These are phyloP conservation scores for Conopomorpha cramerella DNA, from an alignment of 1,140 invertebrate genomes.

Conservation along the genomic window DNA sequence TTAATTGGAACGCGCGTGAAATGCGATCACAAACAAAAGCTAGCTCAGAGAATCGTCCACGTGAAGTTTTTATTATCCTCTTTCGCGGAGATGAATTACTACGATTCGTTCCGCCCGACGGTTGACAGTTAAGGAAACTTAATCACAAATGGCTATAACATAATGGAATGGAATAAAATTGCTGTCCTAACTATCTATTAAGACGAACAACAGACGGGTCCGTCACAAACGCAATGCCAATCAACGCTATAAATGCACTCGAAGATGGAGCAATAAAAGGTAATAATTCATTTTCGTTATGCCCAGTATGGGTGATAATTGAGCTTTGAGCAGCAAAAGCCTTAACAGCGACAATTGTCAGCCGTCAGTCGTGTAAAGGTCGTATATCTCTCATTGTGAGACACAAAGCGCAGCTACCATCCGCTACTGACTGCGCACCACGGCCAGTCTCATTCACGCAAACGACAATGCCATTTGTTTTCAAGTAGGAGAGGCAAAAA, in stretches of 20 bases:
- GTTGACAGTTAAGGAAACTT: not conserved
- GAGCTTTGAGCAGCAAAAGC: slow-evolving; percentile 31
- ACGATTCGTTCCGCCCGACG: slow-evolving; percentile 3
- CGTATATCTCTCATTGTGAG: slow-evolving; percentile 57
- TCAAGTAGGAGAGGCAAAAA: slow-evolving; percentile 39
- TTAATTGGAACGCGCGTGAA: too few relatives aligned
- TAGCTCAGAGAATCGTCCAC: too few relatives aligned
- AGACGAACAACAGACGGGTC: slow-evolving; percentile 12
- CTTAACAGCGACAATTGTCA: slow-evolving; percentile 46
- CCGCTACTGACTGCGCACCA: slow-evolving; percentile 29
- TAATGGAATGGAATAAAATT: slow-evolving; percentile 8
- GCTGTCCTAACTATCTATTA: slow-evolving; percentile 5
- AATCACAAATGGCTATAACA: not conserved
- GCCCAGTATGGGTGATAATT: slow-evolving; percentile 53
- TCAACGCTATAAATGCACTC: slow-evolving; percentile 20
- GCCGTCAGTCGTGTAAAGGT: too few relatives aligned
- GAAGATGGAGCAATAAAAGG: slow-evolving; percentile 30
- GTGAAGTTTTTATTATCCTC: too few relatives aligned
- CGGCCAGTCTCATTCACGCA: slow-evolving; percentile 35
- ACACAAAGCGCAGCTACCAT: slow-evolving; percentile 46
- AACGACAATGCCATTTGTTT: slow-evolving; percentile 52
- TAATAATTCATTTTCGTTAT: slow-evolving; percentile 58
- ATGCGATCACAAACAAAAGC: too few relatives aligned
- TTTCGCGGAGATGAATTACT: slow-evolving; percentile 11
- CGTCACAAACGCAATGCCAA: slow-evolving; percentile 9